These are phyloP conservation scores for Nemapogon koenigi DNA, from an alignment of 2,888 invertebrate species.

Conservation along the genomic window DNA sequence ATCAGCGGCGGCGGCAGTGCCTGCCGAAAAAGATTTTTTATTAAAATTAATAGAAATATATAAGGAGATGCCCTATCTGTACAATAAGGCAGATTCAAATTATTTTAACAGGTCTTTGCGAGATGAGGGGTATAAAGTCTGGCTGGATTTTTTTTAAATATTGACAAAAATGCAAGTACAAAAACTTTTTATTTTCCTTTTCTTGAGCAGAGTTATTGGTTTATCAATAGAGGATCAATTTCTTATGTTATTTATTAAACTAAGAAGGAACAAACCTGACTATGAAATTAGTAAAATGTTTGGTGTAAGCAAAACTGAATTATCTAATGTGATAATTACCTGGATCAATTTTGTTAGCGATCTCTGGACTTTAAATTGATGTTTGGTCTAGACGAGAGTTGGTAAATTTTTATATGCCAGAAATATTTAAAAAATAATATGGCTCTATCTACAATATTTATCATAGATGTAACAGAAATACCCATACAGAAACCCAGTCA, in stretches of 20 bases:
- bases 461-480: slow-evolving; percentile 18
- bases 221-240: slow-evolving; percentile 13
- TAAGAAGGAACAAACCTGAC: slow-evolving; percentile 13
- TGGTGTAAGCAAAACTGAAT: slow-evolving; percentile 10
- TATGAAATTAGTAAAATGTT: slow-evolving; percentile 14
- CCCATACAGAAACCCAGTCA: slow-evolving; percentile 15
- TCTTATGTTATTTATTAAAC: slow-evolving; percentile 14
- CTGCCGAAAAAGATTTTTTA: no score
- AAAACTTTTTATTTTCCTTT: no score
- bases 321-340: slow-evolving; percentile 17
- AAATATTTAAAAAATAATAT: slow-evolving; percentile 12
- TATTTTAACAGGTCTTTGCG: no score
- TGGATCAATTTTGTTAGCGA: slow-evolving; percentile 15
- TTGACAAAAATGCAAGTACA: no score
- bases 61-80: no score
- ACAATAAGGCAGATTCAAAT: no score
- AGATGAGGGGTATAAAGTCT: no score
- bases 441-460: slow-evolving; percentile 12
- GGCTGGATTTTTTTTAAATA: no score
- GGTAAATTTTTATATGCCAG: slow-evolving; percentile 15
- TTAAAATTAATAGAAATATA: no score
- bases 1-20: no score
- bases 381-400: slow-evolving; percentile 14
- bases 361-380: slow-evolving; percentile 12
- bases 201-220: slow-evolving; percentile 9